Conservation (phyloP, 2,888 invertebrate species). For the Caenorhabditis afra region DNA sequence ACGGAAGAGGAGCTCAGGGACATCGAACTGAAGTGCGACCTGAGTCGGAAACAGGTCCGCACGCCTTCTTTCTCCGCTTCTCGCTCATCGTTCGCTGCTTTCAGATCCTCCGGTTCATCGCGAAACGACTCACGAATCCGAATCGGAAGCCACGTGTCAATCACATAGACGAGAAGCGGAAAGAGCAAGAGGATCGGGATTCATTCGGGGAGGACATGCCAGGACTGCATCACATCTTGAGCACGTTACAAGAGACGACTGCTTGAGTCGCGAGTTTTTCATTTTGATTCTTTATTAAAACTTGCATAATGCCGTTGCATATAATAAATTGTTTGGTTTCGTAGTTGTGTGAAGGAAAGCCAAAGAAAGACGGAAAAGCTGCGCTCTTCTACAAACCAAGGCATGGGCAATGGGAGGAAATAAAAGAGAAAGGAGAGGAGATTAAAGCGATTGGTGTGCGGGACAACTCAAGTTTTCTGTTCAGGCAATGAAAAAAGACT, state of each 20-base stretch:
- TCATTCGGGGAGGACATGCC: conserved; percentile 37
- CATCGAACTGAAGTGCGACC: conserved; percentile 67
- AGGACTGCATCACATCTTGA: conserved; percentile 32
- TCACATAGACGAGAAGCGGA: conserved; percentile 55
- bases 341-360: conserved; percentile 24
- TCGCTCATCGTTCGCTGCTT: background rate
- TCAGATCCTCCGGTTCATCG: conserved; percentile 69
- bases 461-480: conserved; percentile 54
- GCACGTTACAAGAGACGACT: conserved; percentile 32
- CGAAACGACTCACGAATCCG: conserved; percentile 66
- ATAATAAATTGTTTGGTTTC: conserved; percentile 37
- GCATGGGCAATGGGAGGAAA: conserved; percentile 35
- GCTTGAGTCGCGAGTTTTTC: conserved; percentile 8
- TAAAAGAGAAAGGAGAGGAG: conserved; percentile 1
- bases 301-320: conserved; percentile 56
- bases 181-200: conserved; percentile 53
- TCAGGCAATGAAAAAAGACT: conserved; percentile 46
- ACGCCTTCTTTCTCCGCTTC: background rate
- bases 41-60: conserved; percentile 66
- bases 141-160: conserved; percentile 67
- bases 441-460: conserved; percentile 41
- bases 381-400: conserved; percentile 51
- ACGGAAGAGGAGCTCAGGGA: conserved; percentile 67
- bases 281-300: conserved; percentile 51
- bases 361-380: conserved; percentile 52